Evolutionary conservation across 2,113 vertebrate species (phyloP), one percentile per base, ranked within the genome.

Genomic region (Poeciliopsis retropinna): DNA sequence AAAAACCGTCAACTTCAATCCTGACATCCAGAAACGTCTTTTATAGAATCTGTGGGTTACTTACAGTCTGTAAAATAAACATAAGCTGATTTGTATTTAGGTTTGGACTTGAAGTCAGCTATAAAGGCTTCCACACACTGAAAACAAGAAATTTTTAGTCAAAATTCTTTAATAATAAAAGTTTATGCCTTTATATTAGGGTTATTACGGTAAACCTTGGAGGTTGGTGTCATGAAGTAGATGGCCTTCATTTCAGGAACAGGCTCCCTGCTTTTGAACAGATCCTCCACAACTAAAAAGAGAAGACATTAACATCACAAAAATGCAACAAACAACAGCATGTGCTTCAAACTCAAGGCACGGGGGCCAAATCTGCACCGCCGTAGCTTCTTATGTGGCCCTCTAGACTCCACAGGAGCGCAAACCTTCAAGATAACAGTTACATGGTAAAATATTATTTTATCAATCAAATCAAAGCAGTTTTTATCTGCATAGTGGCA

Each of bases 31-130:
- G 2, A 57, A n/a, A 57, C 10, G 9, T n/a, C 25, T n/a, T n/a
- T 25, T 57, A 22, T 75, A 15, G n/a, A n/a, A n/a, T n/a, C 22
- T 34, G 0, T 4, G 22, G 29, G 29, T 44, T 76, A 97, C 98
- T 97, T 94, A 99, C 97, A 96, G 91, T 99, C 97, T 65, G 96
- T 99, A 90, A 99, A 99, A 94, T 99, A 99, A 78, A 99, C 90
- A 15, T 98, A 98, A 0, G 97, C 97, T 79, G 96, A 93, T 94
- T 97, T 98, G 79, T 99, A 99, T 88, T 95, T 98, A 83, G 95
- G 94, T 91, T 96, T 98, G 78, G 29, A 65, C 73, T 95, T 95
- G 92, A 98, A 99, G 91, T 99, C 98, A 61, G 87, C 91, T 79
- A 99, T 95, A 66, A 99, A 94, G 72, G 95, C 95, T 60, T 98